Conservation (phyloP, 2,888 invertebrate species). For the Heliconius hortense region DNA sequence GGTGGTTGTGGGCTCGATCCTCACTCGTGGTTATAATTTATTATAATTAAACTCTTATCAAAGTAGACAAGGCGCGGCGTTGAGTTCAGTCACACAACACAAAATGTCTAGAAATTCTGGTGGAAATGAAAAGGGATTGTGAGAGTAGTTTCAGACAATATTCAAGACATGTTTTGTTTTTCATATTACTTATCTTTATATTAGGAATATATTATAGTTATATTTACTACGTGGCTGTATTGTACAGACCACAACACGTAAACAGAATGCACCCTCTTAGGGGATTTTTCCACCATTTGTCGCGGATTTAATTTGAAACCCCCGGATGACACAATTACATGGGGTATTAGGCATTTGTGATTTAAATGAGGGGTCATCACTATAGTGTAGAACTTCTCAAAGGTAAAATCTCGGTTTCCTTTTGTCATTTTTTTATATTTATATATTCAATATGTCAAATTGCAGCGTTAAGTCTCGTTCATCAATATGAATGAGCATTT, state of each 20-base stretch:
- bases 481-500: too few relatives aligned
- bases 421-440: too few relatives aligned
- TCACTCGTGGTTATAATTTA: too few relatives aligned
- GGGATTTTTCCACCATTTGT: conserved; percentile 40
- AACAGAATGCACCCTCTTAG: conserved; percentile 26
- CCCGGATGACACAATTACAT: conserved; percentile 43
- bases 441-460: too few relatives aligned
- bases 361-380: conserved; percentile 39
- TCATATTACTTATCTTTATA: not conserved
- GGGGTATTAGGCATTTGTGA: conserved; percentile 44
- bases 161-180: not conserved
- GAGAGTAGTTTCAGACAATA: too few relatives aligned
- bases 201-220: not conserved
- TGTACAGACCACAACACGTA: conserved; percentile 1
- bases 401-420: not conserved
- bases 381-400: not conserved
- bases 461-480: too few relatives aligned
- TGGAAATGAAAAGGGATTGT: not conserved
- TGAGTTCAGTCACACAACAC: not conserved
- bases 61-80: too few relatives aligned
- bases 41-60: too few relatives aligned
- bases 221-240: not conserved
- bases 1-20: too few relatives aligned
- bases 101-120: not conserved
- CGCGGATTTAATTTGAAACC: conserved; percentile 41